Percentiles rank a stretch among this genome's conserved stretches.
Evolutionary conservation across 2,888 invertebrate species (phyloP).

Genomic region (Cataglyphis rosenhaueri): DNA sequence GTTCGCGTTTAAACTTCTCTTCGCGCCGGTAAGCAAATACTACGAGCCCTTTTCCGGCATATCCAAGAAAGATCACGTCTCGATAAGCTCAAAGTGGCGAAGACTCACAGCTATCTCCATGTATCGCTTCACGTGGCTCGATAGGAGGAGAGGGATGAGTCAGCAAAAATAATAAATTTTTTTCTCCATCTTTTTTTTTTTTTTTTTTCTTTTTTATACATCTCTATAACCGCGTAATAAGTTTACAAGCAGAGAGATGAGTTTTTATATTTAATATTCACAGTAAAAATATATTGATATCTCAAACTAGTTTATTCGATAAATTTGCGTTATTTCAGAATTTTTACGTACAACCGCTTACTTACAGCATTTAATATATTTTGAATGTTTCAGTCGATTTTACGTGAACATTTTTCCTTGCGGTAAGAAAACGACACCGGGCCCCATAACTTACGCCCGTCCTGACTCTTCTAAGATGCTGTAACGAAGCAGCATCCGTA

Average conservation of each 20-base stretch:
- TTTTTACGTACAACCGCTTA: neutral
- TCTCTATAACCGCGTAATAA: neutral
- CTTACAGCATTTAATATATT: slow-evolving; percentile 6
- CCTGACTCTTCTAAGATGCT: slow-evolving; percentile 61
- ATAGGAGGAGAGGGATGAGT: neutral
- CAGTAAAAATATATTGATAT: neutral
- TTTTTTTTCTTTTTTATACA: neutral
- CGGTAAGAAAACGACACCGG: slow-evolving; percentile 62
- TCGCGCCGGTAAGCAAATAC: slow-evolving; percentile 42
- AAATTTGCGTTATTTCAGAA: neutral
- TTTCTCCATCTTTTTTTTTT: neutral
- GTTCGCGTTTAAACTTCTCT: slow-evolving; percentile 42
- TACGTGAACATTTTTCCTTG: slow-evolving; percentile 49
- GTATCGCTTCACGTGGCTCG: slow-evolving; percentile 12
- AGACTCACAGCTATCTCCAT: slow-evolving; percentile 37
- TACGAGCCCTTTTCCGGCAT: slow-evolving; percentile 33
- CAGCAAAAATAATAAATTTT: neutral
- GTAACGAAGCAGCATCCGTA: slow-evolving; percentile 67
- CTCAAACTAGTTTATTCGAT: neutral
- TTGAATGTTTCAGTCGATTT: neutral
- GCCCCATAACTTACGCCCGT: slow-evolving; percentile 65
- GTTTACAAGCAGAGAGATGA: neutral
- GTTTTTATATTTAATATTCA: neutral
- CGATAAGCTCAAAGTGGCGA: slow-evolving; percentile 30
- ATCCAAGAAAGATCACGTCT: slow-evolving; percentile 39